Evolutionary conservation across 2,888 invertebrate genomes (phyloP), one percentile per base, ranked within the genome.

Genomic region (Yponomeuta malinellus): DNA sequence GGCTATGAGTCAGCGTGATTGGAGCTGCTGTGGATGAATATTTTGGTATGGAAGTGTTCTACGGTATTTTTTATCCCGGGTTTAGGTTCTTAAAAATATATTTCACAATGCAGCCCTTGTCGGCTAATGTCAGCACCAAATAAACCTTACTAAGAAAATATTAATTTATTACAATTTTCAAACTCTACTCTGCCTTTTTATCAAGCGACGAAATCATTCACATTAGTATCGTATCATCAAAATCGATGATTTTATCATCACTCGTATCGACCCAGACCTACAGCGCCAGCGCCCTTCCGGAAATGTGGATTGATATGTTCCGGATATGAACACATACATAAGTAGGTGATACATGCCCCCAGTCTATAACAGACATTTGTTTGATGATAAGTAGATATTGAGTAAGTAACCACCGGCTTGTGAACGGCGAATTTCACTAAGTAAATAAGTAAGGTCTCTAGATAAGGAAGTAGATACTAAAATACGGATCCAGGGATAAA

Each of bases 311-410:
- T 67, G 67, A 67, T 67, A 12, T 67, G 33, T 48, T 33, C 9
- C 67, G 67, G 67, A 67, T 48, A 48, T 48, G 12, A 64, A 64
- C n/a, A 64, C 64, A 23, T 23, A 64, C 52, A 12, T 59, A 59
- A 12, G 15, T 59, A 59, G 12, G 52, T 12, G 52, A 65, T 65
- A 2, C 10, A 64, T 64, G 31, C 10, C 65, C 33, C 8, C 43
- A 6, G 43, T 43, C 43, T 43, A 1, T 43, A 43, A 65, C 31
- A 4, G 65, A 2, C 65, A 12, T 10, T 65, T 12, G 52, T 59
- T 59, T 59, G 12, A 5, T 12, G 52, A 5, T 15, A 59, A 15
- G 12, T 12, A 23, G 23, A 23, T 23, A 59, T 59, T 59, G 2
- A 15, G 52, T 59, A 59, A 37, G 37, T 37, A 37, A 37, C 37